Percentiles rank a stretch among this genome's conserved stretches.
These are phyloP conservation scores for Sarcophaga rosellei DNA, from an alignment of 2,888 invertebrate species.

Conservation along the genomic window DNA sequence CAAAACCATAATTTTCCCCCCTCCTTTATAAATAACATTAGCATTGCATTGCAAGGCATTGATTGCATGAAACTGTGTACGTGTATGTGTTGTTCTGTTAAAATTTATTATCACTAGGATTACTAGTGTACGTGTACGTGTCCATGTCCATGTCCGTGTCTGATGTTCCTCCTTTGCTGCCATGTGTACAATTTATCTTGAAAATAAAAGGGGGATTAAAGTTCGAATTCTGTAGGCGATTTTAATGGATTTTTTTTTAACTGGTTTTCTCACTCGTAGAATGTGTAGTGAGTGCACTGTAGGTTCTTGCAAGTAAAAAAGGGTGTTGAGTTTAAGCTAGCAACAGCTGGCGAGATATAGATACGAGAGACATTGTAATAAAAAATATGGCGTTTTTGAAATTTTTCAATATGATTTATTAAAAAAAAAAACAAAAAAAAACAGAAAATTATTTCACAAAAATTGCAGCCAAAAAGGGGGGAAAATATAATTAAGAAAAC, in stretches of 20 bases:
- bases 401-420: background rate
- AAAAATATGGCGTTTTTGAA: background rate
- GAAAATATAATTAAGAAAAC: background rate
- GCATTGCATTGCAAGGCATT: too few species aligned
- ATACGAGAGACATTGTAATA: background rate
- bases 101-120: conserved; percentile 40
- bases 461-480: background rate
- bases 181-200: background rate
- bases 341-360: conserved; percentile 36
- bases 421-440: background rate
- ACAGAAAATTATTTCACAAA: background rate
- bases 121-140: background rate
- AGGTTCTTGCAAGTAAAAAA: conserved; percentile 28
- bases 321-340: conserved; percentile 38
- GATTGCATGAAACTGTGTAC: background rate
- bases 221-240: conserved; percentile 46
- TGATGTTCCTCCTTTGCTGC: background rate
- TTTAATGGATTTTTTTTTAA: conserved; percentile 40
- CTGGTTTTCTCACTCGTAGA: conserved; percentile 34
- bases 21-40: background rate
- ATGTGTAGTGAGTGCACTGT: background rate
- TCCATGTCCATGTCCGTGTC: background rate
- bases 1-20: conserved; percentile 26
- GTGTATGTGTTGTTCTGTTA: background rate
- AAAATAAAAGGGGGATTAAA: conserved; percentile 28